Evolutionary conservation across 2,113 vertebrate genomes (phyloP), one percentile per base, ranked within the genome.

Genomic region (Salvelinus alpinus): DNA sequence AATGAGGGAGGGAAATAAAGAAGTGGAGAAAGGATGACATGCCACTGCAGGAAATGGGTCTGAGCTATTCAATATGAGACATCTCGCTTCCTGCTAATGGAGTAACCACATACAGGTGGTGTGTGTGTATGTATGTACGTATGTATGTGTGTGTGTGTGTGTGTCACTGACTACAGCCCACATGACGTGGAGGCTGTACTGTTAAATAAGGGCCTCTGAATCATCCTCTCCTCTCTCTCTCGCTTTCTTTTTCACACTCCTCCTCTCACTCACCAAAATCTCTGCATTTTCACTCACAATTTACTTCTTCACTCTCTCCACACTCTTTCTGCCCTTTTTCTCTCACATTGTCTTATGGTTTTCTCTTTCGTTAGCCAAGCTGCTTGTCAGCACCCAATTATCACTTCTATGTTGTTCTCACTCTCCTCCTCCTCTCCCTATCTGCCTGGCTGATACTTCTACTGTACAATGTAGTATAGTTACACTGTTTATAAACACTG

Each of bases 321-420:
- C 38, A 44, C 38, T 25, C 22, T 12, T 64, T 64, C 62, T 64
- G n/a, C 22, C 22, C 60, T 25, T 18, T 64, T 18, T 64, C 62
- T 64, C 62, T 64, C 71, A 44, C 38, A 44, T 44, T 44, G 38
- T 44, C 38, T 44, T 44, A 9, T 44, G 38, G 38, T 44, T 77
- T 78, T 77, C 34, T 71, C 76, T 78, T 72, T 75, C 34, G 9
- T 75, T 34, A 64, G 65, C 62, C 71, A 69, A 82, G 74, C 72
- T 75, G 75, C 80, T 84, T 78, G 82, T 88, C 86, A 82, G 79
- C 84, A 86, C 71, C 86, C 86, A 89, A 89, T 90, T 90, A 88
- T 89, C 88, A 85, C 86, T 44, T 44, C 72, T 54, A 71, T 72
- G 7, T 73, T 24, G 38, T 69, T 4, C 72, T 24, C 44, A 5